Evolutionary conservation across 2,113 vertebrate genomes (phyloP).

Genomic region (Uropsilus gracilis): DNA sequence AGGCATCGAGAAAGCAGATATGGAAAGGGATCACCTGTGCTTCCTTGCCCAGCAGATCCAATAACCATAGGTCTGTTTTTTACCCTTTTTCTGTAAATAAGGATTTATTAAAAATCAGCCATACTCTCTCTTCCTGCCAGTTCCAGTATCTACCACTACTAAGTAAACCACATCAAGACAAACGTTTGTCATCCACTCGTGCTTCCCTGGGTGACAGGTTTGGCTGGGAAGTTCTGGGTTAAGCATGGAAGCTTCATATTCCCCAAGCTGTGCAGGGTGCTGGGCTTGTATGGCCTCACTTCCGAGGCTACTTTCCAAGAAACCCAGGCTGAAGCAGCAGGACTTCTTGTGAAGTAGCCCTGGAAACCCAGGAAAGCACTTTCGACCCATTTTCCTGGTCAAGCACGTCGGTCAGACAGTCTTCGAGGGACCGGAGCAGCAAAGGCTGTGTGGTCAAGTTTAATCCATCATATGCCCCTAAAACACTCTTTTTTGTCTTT

Average conservation of each 20-base stretch:
- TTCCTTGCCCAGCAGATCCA: too few relatives aligned
- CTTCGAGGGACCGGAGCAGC: neutral
- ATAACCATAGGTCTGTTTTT: neutral
- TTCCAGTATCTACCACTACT: neutral
- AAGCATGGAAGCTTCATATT: too few relatives aligned
- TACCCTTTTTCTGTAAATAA: neutral
- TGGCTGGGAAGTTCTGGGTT: neutral
- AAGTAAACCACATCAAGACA: neutral
- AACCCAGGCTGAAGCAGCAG: neutral
- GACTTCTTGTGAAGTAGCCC: neutral
- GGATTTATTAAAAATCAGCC: neutral
- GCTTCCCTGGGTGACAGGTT: neutral
- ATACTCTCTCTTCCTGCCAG: neutral
- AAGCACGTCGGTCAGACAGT: neutral
- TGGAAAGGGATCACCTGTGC: too few relatives aligned
- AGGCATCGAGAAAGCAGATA: neutral
- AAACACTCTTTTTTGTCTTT: neutral
- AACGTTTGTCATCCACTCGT: neutral
- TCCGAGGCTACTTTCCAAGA: neutral
- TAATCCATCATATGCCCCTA: neutral
- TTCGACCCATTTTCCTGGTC: neutral
- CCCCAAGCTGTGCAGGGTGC: neutral
- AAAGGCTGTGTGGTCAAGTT: neutral
- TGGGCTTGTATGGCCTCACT: neutral
- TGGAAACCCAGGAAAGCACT: neutral